phyloP scores from a whole-genome alignment of 2,888 invertebrate genomes.

The Theristus sp. region DNA sequence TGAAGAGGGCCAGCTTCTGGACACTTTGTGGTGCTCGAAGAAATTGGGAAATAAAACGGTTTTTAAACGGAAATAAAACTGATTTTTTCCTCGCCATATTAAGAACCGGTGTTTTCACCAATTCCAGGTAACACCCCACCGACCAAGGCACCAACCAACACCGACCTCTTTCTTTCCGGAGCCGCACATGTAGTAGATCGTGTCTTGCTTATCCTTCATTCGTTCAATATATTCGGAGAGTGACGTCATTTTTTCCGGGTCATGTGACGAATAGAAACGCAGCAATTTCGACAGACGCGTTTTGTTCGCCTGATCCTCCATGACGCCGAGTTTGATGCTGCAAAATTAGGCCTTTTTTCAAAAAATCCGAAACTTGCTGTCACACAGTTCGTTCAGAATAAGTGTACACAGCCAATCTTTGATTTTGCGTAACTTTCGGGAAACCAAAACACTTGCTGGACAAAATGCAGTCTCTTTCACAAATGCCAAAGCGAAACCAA shows the following conservation, averaged over 20 bases:
- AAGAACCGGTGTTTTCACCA: too few relatives aligned
- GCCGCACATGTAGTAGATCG: constrained; percentile 91
- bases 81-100: too few relatives aligned
- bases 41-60: too few relatives aligned
- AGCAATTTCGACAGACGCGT: constrained; percentile 83
- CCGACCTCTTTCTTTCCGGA: constrained; percentile 52
- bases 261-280: constrained; percentile 49
- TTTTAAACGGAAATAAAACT: too few relatives aligned
- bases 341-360: not conserved
- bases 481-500: too few relatives aligned
- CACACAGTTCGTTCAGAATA: too few relatives aligned
- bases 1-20: too few relatives aligned
- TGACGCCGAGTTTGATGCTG: constrained; percentile 77
- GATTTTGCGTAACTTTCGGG: not conserved
- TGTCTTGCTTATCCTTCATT: constrained; percentile 83
- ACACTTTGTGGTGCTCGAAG: too few relatives aligned
- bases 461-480: not conserved
- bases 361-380: not conserved
- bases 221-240: constrained; percentile 72
- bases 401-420: too few relatives aligned
- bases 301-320: constrained; percentile 91
- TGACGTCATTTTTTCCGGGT: constrained; percentile 44
- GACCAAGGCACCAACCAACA: too few relatives aligned
- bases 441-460: not conserved
- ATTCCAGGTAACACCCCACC: too few relatives aligned